Conservation (phyloP, 2,113 vertebrate species). For the Drymodes brunneopygia region DNA sequence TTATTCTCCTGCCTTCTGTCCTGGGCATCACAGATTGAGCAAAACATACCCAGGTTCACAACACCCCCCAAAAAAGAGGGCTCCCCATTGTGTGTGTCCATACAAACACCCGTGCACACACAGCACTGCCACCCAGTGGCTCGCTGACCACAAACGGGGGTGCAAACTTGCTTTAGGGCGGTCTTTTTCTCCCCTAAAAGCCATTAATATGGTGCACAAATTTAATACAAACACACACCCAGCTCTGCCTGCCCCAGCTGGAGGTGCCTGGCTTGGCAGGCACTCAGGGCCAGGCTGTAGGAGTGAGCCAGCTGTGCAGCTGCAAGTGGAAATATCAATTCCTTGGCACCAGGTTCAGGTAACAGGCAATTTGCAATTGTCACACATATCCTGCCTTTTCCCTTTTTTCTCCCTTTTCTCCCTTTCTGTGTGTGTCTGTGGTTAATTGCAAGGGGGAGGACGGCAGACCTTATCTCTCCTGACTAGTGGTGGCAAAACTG, state of each 20-base stretch:
- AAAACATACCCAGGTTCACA: background rate
- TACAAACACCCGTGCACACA: background rate
- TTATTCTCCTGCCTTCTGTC: background rate
- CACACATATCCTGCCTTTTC: background rate
- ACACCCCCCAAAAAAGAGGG: background rate
- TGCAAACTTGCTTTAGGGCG: background rate
- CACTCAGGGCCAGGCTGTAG: background rate
- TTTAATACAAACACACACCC: background rate
- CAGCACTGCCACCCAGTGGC: conserved; percentile 66
- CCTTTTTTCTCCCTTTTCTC: background rate
- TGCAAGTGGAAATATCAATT: background rate
- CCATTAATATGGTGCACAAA: background rate
- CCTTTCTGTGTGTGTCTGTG: background rate
- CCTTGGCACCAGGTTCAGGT: background rate
- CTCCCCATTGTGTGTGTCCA: rapidly evolving
- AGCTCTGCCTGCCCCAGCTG: background rate
- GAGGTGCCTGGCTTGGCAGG: background rate
- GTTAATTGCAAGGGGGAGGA: conserved; percentile 40
- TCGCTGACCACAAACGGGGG: background rate
- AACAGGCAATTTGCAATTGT: background rate
- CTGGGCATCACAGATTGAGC: background rate
- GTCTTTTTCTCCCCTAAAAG: background rate
- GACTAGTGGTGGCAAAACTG: conserved; percentile 49
- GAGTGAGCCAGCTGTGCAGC: background rate
- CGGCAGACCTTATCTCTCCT: conserved; percentile 19